Base-by-base conservation (phyloP, 2,113 vertebrate species). In the Suricata suricatta region DNA sequence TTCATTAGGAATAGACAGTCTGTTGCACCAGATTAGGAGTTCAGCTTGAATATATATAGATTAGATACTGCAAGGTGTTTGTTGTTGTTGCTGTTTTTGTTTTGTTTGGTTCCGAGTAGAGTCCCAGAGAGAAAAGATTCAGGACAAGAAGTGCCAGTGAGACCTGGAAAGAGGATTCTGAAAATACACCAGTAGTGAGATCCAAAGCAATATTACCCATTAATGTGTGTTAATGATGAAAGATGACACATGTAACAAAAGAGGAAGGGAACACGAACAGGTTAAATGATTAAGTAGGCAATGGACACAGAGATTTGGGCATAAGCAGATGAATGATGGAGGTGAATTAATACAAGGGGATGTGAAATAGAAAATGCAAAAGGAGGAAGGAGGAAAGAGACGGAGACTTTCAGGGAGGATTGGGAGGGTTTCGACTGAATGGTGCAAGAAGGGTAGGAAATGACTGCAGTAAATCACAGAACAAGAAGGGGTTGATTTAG, bases 401-500 rank as follows among this genome's bases (percentile, higher is more conserved):
- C 77, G 38, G 64, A 91, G 76, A 77, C 31, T 96, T 88, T 83
- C 63, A 94, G 84, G 81, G 47, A 80, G 90, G n/a, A 41, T 14
- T 44, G 17, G 50, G 41, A 96, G 82, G 69, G 84, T 91, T 97
- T 60, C 90, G 64, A 85, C 92, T 93, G 44, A 76, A 63, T 41
- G 63, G 82, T 54, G 5, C 60, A 96, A 95, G 95, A 90, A 94
- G 44, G 76, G 93, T 81, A 35, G 52, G 90, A 93, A 97, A 94
- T 54, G 89, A 86, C 74, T 71, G n/a, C 33, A 68, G 85, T 96
- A 97, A 98, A 98, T 97, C 96, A 98, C 12, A 4, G 47, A 83
- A 82, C 35, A 93, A 96, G 95, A 88, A 77, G 60, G 41, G 81
- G 25, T n/a, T 98, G 97, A 98, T 98, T 96, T 98, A 98, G 91